phyloP scores from a whole-genome alignment of 2,797 vertebrate genomes.

The Bucorvus abyssinicus region DNA sequence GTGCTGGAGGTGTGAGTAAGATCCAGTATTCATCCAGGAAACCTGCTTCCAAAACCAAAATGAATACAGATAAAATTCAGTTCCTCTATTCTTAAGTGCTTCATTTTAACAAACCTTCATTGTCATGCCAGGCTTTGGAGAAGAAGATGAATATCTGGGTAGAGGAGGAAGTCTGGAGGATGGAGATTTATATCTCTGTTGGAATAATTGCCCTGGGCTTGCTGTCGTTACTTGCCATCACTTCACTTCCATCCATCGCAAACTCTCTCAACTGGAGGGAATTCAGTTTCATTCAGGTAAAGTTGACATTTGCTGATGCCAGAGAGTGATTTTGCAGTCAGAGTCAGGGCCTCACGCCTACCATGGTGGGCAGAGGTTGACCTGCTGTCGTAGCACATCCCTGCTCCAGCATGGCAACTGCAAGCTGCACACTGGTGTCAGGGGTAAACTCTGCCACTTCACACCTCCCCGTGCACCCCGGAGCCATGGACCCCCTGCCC shows the following conservation, averaged over 20 bases:
- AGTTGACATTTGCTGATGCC: background rate
- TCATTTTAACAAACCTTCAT: constrained; percentile 35
- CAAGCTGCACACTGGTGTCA: background rate
- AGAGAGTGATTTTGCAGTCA: background rate
- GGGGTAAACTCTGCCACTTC: background rate
- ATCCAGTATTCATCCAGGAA: background rate
- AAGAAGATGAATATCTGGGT: constrained; percentile 80
- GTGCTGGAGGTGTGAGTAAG: background rate
- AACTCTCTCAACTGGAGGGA: constrained; percentile 94
- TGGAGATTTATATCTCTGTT: constrained; percentile 92
- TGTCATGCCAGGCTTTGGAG: constrained; percentile 76
- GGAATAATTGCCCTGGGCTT: constrained; percentile 92
- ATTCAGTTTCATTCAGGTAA: constrained; percentile 95
- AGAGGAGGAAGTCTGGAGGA: constrained; percentile 90
- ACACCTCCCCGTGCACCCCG: rapidly evolving
- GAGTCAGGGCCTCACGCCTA: background rate
- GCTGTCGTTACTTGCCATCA: constrained; percentile 89
- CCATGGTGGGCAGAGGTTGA: background rate
- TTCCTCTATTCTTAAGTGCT: background rate
- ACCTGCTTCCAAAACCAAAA: background rate
- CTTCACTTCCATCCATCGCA: constrained; percentile 91
- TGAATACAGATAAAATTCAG: background rate
- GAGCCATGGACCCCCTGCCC: rapidly evolving
- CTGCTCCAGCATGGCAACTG: background rate
- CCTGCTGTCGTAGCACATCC: background rate